Base-by-base conservation (phyloP, 2,113 vertebrate species). In the Periophthalmodon schlosseri region DNA sequence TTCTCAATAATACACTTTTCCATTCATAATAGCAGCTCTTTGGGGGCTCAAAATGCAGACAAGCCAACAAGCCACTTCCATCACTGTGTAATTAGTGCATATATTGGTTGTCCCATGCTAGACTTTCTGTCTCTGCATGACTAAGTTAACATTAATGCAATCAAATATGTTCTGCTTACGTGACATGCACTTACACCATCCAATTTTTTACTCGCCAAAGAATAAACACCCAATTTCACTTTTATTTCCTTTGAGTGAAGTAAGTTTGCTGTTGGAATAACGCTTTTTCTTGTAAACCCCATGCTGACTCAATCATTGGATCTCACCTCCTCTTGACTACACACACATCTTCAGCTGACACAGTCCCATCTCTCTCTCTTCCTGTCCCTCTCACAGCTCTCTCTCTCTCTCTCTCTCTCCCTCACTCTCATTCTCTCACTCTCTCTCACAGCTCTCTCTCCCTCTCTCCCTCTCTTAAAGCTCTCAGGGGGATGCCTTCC, bases 401-500 rank as follows among this genome's bases (percentile, higher is more conserved):
- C n/a, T n/a, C n/a, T n/a, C n/a, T n/a, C n/a, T n/a, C 34, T 39
- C 39, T 44, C 39, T 10, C 8, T 44, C 8, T 44, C 8, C 10
- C 39, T 44, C 39, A 11, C 9, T 8, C 39, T 10, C 39, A 44
- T 10, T 60, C 65, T 77, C 78, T 75, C 78, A 66, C 74, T 7
- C 52, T 39, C 36, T 7, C 5, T 3, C 65, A 76, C 80, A n/a
- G n/a, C n/a, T n/a, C n/a, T n/a, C n/a, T 74, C 78, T 69, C 73
- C 1, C 52, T 8, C 36, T 8, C 36, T 8, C 36, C 10, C 80
- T 74, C 78, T 72, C 73, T 74, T 87, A 87, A 83, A 78, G 79
- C 82, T 74, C 88, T 89, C 69, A 77, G 86, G 90, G 90, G 72
- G 86, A 91, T 91, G 88, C 88, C 88, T 92, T 91, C 85, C 91